Conservation (phyloP, 2,797 vertebrate genomes). For the Sebastolobus alascanus region DNA sequence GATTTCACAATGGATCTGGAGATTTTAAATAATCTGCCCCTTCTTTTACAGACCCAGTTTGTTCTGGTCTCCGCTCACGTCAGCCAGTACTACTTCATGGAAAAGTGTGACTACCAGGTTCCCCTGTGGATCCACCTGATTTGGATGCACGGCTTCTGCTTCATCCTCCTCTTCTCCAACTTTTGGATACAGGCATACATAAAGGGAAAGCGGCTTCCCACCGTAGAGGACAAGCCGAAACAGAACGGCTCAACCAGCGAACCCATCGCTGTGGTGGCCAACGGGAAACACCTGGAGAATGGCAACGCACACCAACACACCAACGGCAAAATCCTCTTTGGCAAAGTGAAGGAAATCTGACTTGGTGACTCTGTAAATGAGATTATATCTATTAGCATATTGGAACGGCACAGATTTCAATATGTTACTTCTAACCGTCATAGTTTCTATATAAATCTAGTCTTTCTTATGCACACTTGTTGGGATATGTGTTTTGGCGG, state of each 20-base stretch:
- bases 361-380: conserved; percentile 32
- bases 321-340: conserved; percentile 83
- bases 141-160: conserved; percentile 96
- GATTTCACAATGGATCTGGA: not conserved
- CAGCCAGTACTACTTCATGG: conserved; percentile 98
- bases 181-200: conserved; percentile 99
- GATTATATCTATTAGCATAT: conserved; percentile 10
- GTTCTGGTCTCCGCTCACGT: conserved; percentile 94
- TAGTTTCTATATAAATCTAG: conserved; percentile 23
- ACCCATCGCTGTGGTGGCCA: conserved; percentile 55
- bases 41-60: conserved; percentile 90
- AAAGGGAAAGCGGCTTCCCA: conserved; percentile 92
- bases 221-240: conserved; percentile 48
- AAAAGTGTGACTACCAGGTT: conserved; percentile 93
- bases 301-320: conserved; percentile 80
- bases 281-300: conserved; percentile 84
- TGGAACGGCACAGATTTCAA: conserved; percentile 44
- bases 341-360: conserved; percentile 95
- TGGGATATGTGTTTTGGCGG: conserved; percentile 68
- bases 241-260: conserved; percentile 69
- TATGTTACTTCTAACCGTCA: conserved; percentile 37
- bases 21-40: not conserved
- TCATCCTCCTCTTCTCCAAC: conserved; percentile 97
- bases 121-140: conserved; percentile 95
- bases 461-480: conserved; percentile 52